Percentiles rank a stretch among this genome's conserved stretches.
Conservation (phyloP, 1,140 invertebrate species). For the Medauroidea extradentata region DNA sequence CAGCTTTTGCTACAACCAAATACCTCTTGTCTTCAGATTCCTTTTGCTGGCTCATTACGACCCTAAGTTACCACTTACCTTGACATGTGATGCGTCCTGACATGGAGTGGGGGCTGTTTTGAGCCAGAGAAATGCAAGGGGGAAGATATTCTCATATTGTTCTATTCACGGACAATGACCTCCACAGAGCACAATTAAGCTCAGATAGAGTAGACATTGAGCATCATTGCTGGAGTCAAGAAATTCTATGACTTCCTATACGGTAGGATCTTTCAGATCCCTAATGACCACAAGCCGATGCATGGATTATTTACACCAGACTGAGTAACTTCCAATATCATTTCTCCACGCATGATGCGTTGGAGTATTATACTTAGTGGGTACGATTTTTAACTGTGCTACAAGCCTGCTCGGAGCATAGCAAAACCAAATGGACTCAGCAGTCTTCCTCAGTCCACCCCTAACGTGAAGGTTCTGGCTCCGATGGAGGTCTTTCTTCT, state of each 20-base stretch:
- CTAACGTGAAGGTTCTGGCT: neutral
- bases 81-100: constrained; percentile 42
- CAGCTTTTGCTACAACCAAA: constrained; percentile 30
- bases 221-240: constrained; percentile 19
- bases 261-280: constrained; percentile 37
- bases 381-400: neutral
- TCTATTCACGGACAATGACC: neutral
- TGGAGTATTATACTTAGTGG: constrained; percentile 4
- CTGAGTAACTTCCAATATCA: neutral
- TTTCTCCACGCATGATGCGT: neutral
- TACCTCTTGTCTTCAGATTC: neutral
- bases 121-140: neutral
- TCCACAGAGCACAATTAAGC: neutral
- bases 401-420: neutral
- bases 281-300: constrained; percentile 47
- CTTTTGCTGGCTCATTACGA: constrained; percentile 39
- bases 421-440: neutral
- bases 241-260: constrained; percentile 33
- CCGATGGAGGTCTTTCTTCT: constrained; percentile 9
- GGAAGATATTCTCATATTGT: neutral
- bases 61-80: constrained; percentile 45
- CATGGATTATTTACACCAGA: constrained; percentile 13
- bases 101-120: constrained; percentile 37
- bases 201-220: constrained; percentile 37
- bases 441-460: neutral